Evolutionary conservation across 2,113 vertebrate species (phyloP).

Genomic region (Myodes glareolus): DNA sequence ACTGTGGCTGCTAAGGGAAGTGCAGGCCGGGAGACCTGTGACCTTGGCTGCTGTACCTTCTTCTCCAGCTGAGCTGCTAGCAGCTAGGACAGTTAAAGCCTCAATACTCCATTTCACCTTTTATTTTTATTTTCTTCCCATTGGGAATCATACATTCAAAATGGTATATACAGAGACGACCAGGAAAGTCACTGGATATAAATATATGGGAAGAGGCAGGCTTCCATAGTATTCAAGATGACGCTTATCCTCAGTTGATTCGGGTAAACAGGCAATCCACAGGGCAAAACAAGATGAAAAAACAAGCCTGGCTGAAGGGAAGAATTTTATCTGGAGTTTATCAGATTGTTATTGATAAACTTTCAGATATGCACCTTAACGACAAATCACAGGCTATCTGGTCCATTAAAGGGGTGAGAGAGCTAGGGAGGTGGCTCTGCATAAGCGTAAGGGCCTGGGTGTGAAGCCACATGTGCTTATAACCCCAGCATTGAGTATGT

Average conservation of each 20-base stretch:
- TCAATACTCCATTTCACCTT: too few relatives aligned
- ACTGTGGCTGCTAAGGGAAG: not conserved
- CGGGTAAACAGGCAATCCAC: not conserved
- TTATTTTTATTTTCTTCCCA: not conserved
- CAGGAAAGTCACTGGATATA: not conserved
- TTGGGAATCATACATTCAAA: not conserved
- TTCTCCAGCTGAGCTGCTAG: not conserved
- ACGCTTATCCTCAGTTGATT: not conserved
- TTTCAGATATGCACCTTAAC: not conserved
- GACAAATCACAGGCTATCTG: not conserved
- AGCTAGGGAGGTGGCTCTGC: not conserved
- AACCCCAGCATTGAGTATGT: not conserved
- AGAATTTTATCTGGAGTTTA: not conserved
- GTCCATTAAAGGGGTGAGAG: too few relatives aligned
- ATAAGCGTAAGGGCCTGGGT: not conserved
- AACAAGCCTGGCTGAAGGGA: not conserved
- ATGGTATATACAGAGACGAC: not conserved
- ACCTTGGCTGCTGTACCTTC: not conserved
- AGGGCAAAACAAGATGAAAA: not conserved
- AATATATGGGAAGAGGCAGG: not conserved
- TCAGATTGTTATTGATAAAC: not conserved
- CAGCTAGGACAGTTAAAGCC: not conserved
- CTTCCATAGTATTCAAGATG: not conserved
- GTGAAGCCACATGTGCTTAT: not conserved
- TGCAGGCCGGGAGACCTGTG: not conserved